These are phyloP conservation scores for Agyllia agylla DNA, from an alignment of 2,888 invertebrate genomes.

Conservation along the genomic window DNA sequence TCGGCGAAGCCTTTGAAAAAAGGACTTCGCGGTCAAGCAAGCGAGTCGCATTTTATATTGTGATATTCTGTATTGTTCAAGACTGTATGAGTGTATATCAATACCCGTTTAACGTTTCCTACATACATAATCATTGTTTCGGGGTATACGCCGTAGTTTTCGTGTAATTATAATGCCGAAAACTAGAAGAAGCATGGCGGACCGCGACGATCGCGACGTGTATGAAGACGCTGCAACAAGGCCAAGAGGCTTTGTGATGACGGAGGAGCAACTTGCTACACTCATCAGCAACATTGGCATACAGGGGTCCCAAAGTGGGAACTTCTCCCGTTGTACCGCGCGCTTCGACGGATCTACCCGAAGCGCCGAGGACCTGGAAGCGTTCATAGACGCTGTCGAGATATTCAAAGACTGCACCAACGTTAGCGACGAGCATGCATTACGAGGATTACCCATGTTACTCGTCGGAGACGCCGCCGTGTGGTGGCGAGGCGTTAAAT, in stretches of 20 bases:
- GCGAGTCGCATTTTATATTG: not conserved
- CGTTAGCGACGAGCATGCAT: constrained; percentile 53
- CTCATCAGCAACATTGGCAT: not conserved
- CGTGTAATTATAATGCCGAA: not conserved
- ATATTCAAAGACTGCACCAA: constrained; percentile 57
- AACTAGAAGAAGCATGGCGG: not conserved
- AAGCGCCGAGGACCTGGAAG: constrained; percentile 9
- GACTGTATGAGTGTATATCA: not conserved
- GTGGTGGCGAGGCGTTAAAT: constrained; percentile 48
- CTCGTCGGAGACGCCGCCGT: constrained; percentile 46
- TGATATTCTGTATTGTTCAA: not conserved
- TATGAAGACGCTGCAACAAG: not conserved
- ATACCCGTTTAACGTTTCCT: not conserved
- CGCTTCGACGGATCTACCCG: not conserved
- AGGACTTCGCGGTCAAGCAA: not conserved
- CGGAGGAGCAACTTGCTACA: not conserved
- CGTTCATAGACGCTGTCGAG: constrained; percentile 52
- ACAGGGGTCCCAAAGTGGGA: not conserved
- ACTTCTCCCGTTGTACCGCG: not conserved
- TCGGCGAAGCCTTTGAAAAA: not conserved
- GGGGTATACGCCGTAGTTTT: not conserved
- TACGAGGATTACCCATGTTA: constrained; percentile 56
- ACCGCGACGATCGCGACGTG: not conserved
- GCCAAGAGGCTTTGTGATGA: not conserved
- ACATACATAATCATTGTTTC: not conserved